Percentiles rank a stretch among this genome's conserved stretches.
Evolutionary conservation across 2,797 vertebrate genomes (phyloP).

Genomic region (Coregonus ussuriensis): DNA sequence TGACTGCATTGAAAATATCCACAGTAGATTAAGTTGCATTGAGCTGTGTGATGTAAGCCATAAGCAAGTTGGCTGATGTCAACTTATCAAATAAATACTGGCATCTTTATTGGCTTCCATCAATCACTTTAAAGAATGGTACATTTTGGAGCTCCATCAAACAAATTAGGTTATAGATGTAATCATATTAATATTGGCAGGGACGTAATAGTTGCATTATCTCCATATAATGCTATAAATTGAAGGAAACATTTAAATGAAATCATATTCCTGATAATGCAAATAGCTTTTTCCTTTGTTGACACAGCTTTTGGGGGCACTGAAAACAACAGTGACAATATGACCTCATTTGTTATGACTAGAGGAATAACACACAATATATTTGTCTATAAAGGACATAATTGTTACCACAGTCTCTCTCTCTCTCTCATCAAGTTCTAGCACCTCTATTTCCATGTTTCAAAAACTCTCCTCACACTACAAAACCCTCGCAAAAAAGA

Average conservation of each 20-base stretch:
- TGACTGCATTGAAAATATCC: slow-evolving; percentile 68
- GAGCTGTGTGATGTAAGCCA: slow-evolving; percentile 59
- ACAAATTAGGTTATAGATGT: slow-evolving; percentile 41
- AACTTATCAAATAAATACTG: slow-evolving; percentile 58
- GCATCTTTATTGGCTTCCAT: slow-evolving; percentile 74
- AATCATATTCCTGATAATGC: background rate
- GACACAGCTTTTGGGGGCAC: background rate
- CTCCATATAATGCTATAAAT: background rate
- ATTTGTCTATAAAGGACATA: background rate
- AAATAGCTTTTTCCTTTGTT: background rate
- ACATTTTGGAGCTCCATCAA: slow-evolving; percentile 40
- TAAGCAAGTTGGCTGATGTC: slow-evolving; percentile 65
- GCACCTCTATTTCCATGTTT: slow-evolving; percentile 36
- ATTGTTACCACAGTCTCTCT: slow-evolving; percentile 8
- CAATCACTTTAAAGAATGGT: slow-evolving; percentile 64
- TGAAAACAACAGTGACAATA: background rate
- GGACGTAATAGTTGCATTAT: background rate
- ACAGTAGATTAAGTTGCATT: slow-evolving; percentile 50
- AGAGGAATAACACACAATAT: too few relatives aligned
- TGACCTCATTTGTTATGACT: too few relatives aligned
- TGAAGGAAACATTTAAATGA: background rate
- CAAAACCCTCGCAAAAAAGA: slow-evolving; percentile 36
- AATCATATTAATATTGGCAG: slow-evolving; percentile 17
- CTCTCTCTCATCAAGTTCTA: slow-evolving; percentile 35
- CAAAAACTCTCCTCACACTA: slow-evolving; percentile 50